A percentile compares a stretch with the other conserved stretches of the same genome.
Evolutionary conservation across 2,888 invertebrate species (phyloP).

Genomic region (Molanna angustata): DNA sequence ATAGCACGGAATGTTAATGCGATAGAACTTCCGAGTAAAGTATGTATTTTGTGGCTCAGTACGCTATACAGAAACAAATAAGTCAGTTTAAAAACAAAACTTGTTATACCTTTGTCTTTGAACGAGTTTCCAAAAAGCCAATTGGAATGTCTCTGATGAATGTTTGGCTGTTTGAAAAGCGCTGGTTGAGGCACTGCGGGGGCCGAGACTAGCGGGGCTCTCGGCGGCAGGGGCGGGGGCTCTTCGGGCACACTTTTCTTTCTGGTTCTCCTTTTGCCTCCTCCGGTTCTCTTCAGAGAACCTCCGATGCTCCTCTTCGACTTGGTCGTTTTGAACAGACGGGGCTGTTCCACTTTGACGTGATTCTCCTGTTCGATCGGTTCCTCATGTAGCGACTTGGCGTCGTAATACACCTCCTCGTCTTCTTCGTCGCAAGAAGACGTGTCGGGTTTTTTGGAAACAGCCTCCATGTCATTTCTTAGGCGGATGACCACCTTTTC

Average conservation of each 20-base stretch:
- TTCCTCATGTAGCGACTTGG: conserved; percentile 12
- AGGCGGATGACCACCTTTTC: background rate
- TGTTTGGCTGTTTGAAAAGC: conserved; percentile 1
- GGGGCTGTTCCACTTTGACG: conserved; percentile 1
- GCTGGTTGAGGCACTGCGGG: conserved; percentile 10
- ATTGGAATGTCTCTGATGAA: conserved; percentile 16
- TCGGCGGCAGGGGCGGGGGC: conserved; percentile 21
- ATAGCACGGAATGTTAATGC: too few species aligned
- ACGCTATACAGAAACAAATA: too few species aligned
- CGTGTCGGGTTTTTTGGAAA: background rate
- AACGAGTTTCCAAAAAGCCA: conserved; percentile 30
- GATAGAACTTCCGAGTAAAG: too few species aligned
- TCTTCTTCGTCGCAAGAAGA: conserved; percentile 9
- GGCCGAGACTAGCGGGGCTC: conserved; percentile 6
- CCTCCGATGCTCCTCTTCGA: conserved; percentile 17
- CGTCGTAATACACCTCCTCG: conserved; percentile 28
- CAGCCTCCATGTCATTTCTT: background rate
- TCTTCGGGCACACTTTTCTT: conserved; percentile 23
- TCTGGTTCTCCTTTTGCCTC: conserved; percentile 19
- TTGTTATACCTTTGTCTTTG: conserved; percentile 30
- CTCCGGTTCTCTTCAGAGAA: conserved; percentile 24
- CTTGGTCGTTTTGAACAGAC: background rate
- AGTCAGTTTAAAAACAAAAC: too few species aligned
- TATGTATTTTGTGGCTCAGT: too few species aligned
- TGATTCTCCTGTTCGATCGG: conserved; percentile 1